Base-by-base conservation (phyloP, 1,140 invertebrate species). In the Carposina sasakii region DNA sequence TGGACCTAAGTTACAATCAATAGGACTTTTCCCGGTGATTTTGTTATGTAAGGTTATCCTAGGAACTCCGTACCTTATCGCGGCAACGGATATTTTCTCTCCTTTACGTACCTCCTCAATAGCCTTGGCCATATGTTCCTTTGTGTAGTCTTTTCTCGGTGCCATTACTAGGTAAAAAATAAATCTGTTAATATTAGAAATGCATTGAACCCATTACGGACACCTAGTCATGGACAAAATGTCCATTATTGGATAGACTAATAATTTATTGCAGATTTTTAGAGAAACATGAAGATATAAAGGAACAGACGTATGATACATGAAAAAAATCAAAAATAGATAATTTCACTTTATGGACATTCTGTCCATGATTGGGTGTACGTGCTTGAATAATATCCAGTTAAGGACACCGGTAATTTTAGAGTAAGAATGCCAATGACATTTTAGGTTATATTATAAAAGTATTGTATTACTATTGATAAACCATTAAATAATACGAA, bases 101-200 rank as follows among this genome's bases (percentile, higher is more conserved):
- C 48, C 31, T 41, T 44, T 52, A 26, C 34, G 34, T 31, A 57
- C 46, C 26, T 43, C 42, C 31, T 53, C 50, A 12, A 57, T 41
- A 12, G 54, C 54, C 12, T 52, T 44, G 12, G 20, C 33, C 45
- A 52, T 57, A 48, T 57, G 54, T 21, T 48, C 36, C n/a, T 45
- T 5, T 2, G 36, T 47, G 22, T 48, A 56, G 22, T 33, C 12
- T 48, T 47, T 56, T 54, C 42, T 60, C 15, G 48, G 34, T 21
- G 57, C 52, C 49, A 60, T 60, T 44, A 49, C 42, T 52, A 36
- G 55, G n/a, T n/a, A n/a, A n/a, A n/a, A n/a, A n/a, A n/a, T n/a
- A n/a, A n/a, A n/a, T n/a, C n/a, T n/a, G n/a, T n/a, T n/a, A n/a
- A n/a, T n/a, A n/a, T n/a, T n/a, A n/a, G n/a, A n/a, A n/a, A n/a